Percentiles rank a stretch among this genome's conserved stretches.
Evolutionary conservation across 2,113 vertebrate species (phyloP).

Genomic region (Cyrtonyx montezumae): DNA sequence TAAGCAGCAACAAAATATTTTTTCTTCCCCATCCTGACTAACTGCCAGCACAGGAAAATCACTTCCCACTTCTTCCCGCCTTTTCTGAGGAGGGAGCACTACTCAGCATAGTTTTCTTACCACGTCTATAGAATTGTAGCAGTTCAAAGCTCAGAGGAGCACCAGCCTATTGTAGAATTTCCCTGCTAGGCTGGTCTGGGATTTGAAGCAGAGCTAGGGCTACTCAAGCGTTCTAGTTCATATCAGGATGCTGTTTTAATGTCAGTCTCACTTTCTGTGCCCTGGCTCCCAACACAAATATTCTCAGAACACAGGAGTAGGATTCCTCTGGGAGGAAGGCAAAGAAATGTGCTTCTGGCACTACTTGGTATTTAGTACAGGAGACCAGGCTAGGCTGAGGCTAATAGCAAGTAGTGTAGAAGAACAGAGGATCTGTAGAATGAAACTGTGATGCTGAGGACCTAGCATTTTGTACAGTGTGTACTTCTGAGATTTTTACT

Average conservation of each 20-base stretch:
- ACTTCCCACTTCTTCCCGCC: background rate
- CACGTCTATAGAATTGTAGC: background rate
- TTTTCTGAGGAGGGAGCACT: background rate
- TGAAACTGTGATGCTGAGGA: background rate
- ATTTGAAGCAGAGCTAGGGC: background rate
- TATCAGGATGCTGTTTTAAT: background rate
- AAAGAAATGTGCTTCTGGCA: background rate
- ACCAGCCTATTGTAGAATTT: background rate
- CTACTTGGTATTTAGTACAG: background rate
- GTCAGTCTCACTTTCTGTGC: background rate
- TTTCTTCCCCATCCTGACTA: background rate
- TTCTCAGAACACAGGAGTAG: fast-evolving
- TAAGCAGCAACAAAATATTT: background rate
- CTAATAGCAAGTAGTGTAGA: background rate
- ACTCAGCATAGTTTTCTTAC: background rate
- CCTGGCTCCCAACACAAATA: background rate
- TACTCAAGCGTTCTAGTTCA: background rate
- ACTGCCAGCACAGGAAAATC: background rate
- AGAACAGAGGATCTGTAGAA: background rate
- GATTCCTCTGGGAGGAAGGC: background rate
- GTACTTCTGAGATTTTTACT: background rate
- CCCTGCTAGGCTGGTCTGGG: background rate
- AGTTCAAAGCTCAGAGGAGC: background rate
- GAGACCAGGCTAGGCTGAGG: background rate
- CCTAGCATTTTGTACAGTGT: fast-evolving